Evolutionary conservation across 1,140 invertebrate species (phyloP).

Genomic region (Phymastichus coffea): DNA sequence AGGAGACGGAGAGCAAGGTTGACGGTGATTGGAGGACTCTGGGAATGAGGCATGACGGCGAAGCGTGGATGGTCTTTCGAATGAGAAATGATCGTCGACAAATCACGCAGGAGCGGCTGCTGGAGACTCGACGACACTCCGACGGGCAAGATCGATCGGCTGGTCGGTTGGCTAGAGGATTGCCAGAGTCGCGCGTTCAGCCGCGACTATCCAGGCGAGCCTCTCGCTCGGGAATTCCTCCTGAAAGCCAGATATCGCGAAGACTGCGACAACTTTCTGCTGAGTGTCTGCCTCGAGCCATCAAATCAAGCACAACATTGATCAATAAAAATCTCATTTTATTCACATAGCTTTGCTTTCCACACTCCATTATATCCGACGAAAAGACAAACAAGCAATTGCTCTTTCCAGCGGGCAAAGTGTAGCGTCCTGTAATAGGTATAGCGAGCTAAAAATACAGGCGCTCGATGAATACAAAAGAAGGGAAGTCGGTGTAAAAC

Average conservation of each 20-base stretch:
- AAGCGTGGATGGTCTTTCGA: conserved; percentile 27
- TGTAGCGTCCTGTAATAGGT: no score
- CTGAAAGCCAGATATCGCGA: conserved; percentile 57
- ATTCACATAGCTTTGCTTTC: no score
- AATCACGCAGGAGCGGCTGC: neutral
- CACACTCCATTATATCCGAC: no score
- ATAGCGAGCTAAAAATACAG: no score
- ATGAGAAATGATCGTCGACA: neutral
- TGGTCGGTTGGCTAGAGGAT: conserved; percentile 38
- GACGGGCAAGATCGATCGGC: neutral
- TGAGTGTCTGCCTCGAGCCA: conserved; percentile 52
- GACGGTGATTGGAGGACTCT: neutral
- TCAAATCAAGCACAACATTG: no score
- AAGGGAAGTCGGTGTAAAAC: no score
- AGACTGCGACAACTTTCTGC: conserved; percentile 55
- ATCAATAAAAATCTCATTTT: no score
- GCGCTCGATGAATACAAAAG: no score
- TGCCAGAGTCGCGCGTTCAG: conserved; percentile 47
- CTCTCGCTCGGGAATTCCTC: conserved; percentile 52
- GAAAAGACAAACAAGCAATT: no score
- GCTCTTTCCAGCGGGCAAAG: no score
- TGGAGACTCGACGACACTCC: neutral
- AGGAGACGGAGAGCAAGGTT: neutral
- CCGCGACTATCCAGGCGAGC: conserved; percentile 48
- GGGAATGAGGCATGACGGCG: neutral